These are phyloP conservation scores for Nomada hirtipes DNA, from an alignment of 2,888 invertebrate genomes.

Conservation along the genomic window DNA sequence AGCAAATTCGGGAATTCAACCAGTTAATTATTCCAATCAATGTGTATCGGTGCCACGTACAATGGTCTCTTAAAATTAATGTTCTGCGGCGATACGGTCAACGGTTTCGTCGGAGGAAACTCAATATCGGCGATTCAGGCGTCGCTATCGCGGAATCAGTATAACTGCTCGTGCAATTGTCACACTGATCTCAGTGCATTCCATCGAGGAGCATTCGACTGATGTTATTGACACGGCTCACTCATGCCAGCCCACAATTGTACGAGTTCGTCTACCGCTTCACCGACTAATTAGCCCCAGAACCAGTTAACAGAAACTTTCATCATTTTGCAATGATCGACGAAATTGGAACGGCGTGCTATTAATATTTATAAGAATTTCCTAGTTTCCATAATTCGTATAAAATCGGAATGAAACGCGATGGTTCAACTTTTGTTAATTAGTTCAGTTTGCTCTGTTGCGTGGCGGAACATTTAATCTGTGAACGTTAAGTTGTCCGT, in stretches of 20 bases:
- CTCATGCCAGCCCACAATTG: constrained; percentile 45
- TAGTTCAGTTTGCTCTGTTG: neutral
- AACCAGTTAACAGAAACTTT: constrained; percentile 36
- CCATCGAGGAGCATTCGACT: constrained; percentile 48
- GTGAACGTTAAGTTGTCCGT: neutral
- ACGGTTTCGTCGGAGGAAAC: constrained; percentile 12
- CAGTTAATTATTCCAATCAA: neutral
- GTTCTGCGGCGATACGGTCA: neutral
- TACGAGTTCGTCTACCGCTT: constrained; percentile 52
- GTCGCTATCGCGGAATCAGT: constrained; percentile 48
- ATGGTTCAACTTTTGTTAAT: constrained; percentile 26
- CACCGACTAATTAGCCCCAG: constrained; percentile 55
- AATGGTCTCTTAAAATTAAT: constrained; percentile 17
- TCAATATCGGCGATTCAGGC: constrained; percentile 28
- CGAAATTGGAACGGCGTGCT: neutral
- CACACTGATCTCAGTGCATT: constrained; percentile 39
- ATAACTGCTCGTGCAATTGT: constrained; percentile 54
- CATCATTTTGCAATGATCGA: constrained; percentile 54
- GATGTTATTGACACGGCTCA: constrained; percentile 51
- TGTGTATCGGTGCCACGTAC: neutral
- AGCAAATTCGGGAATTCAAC: neutral
- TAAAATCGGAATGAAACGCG: neutral
- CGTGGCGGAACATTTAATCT: neutral
- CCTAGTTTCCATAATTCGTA: neutral
- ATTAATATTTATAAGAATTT: too few species aligned